Conservation (phyloP, 2,113 vertebrate genomes). For the Artemisiospiza belli region DNA sequence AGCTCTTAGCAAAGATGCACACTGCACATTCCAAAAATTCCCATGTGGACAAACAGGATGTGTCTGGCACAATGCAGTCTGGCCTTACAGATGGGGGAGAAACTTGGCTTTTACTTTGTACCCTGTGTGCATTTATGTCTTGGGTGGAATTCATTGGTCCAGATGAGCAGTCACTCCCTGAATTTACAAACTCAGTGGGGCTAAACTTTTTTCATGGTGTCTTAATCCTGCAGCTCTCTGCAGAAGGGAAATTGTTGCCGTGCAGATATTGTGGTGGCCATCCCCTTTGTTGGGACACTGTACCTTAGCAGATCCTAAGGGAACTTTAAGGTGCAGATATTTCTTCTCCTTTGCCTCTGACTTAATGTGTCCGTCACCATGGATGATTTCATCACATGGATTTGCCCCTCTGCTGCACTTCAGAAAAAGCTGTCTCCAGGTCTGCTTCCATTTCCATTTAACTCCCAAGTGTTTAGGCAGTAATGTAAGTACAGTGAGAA, state of each 20-base stretch:
- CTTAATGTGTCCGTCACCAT: not conserved
- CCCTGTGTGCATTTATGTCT: not conserved
- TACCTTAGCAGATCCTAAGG: not conserved
- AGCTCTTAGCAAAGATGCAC: not conserved
- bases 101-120: not conserved
- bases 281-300: not conserved
- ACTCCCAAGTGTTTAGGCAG: not conserved
- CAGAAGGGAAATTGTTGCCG: not conserved
- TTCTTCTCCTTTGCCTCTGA: not conserved
- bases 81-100: not conserved
- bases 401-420: not conserved
- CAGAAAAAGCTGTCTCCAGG: not conserved
- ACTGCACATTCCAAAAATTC: not conserved
- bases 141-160: not conserved
- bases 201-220: not conserved
- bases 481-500: not conserved
- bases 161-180: not conserved
- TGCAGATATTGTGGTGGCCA: accelerated
- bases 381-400: not conserved
- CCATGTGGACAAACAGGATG: not conserved
- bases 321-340: not conserved
- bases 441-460: not conserved
- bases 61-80: accelerated
- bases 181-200: accelerated
- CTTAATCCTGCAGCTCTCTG: not conserved